Evolutionary conservation across 2,888 invertebrate genomes (phyloP), one percentile per base, ranked within the genome.

Genomic region (Stegophylla sp.): DNA sequence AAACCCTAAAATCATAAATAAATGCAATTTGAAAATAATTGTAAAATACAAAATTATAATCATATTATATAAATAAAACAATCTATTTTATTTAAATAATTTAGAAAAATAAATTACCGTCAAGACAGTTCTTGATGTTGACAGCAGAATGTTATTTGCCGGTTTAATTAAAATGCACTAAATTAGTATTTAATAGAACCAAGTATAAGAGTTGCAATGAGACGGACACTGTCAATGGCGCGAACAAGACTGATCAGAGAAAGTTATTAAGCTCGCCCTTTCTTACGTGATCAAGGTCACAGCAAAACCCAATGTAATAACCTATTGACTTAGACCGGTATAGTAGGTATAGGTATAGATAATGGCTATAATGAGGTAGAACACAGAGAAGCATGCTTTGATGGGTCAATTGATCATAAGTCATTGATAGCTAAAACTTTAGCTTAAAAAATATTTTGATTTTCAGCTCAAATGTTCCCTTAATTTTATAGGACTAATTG

Each of bases 211-310:
- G 26, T 48, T 17, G 53, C n/a, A 59, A 67, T 26, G 45, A 61
- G 79, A 59, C 69, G 23, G n/a, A 79, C 61, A 71, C 71, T 26
- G 61, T 63, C 61, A 56, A 61, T 61, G 71, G 79, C 63, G 71
- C 63, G 71, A 71, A 71, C 69, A 71, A 23, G 61, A 79, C 79
- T 79, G 71, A 63, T 23, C 23, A 61, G 79, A 71, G 79, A 79
- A 79, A 79, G 79, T 79, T 79, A 79, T 63, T 79, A 79, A 79
- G 79, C 51, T 69, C 79, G 79, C 61, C 79, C 79, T 79, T 79
- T 79, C 79, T 69, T 79, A 79, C 79, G 71, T 71, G 71, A 71
- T 34, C 79, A 79, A 79, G 79, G 79, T 79, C 79, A 41, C 45
- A 79, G 28, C 34, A 59, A 69, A 61, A 79, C 71, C 71, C 51